Evolutionary conservation across 2,797 vertebrate genomes (phyloP), one percentile per base, ranked within the genome.

Genomic region (Ciconia nigra): DNA sequence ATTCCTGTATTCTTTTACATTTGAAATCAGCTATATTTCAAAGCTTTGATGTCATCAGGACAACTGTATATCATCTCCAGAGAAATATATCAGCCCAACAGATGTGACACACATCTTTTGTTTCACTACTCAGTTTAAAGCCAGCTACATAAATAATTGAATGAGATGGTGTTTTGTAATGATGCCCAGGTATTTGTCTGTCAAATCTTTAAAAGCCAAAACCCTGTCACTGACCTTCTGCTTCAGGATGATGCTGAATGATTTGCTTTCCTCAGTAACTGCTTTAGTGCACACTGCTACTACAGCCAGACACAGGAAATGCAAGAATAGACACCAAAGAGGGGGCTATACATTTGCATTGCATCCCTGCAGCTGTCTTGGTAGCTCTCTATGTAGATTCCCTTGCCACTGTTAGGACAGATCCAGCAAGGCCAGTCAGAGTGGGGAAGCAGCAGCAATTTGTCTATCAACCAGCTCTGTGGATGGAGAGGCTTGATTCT

Each of bases 31-130:
- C 59, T 87, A 24, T 93, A 94, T 96, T 93, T 96, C 89, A 95
- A 94, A 93, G 57, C 18, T 95, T 89, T 96, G 71, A 90, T 96
- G 67, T 87, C 77, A 89, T 89, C 59, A 76, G 57, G 86, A 91
- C 89, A 95, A 87, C 73, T 91, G 93, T 54, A 16, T 89, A 83
- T 87, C 57, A 89, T 84, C 67, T 93, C 80, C 73, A 83, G 78
- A 95, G 90, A 94, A 97, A 95, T 49, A 12, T 90, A 93, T 79
- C 92, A 92, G 89, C 89, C 66, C 81, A 95, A 85, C 87, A 96
- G 71, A 96, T 96, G 81, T 61, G 74, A 89, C 94, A 85, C 54
- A 80, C 51, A 85, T 76, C 86, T 91, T 85, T 35, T 87, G 46
- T 92, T 97, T 77, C 29, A 66, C 59, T 61, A 71, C 37, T 73